Evolutionary conservation across 2,797 vertebrate species (phyloP).

Genomic region (Sternotherus odoratus): DNA sequence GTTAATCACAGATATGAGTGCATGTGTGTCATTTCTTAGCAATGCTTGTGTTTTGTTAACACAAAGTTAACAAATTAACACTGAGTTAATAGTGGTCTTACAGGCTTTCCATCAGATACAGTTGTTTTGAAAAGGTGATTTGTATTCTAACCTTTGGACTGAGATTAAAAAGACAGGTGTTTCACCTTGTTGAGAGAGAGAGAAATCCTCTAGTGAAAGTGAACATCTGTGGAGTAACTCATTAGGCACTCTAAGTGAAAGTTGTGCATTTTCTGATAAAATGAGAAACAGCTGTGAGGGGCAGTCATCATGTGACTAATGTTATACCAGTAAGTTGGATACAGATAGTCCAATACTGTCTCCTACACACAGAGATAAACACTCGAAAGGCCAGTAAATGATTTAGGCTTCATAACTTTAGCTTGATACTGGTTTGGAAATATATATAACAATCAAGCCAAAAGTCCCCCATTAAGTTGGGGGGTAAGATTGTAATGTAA

Average conservation of each 20-base stretch:
- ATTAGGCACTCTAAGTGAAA: constrained; percentile 38
- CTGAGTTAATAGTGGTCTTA: constrained; percentile 4
- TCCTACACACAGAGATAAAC: not conserved
- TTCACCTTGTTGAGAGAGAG: not conserved
- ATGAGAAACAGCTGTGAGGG: constrained; percentile 34
- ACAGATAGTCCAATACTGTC: not conserved
- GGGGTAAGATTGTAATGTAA: not conserved
- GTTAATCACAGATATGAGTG: not conserved
- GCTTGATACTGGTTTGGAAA: not conserved
- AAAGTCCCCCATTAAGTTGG: not conserved
- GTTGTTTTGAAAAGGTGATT: not conserved
- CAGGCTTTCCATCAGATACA: constrained; percentile 4
- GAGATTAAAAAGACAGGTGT: constrained; percentile 20
- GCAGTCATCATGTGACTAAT: not conserved
- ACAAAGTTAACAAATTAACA: no score
- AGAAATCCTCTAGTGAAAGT: constrained; percentile 7
- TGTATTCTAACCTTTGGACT: not conserved
- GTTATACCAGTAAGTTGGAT: not conserved
- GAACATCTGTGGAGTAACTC: constrained; percentile 38
- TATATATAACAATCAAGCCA: not conserved
- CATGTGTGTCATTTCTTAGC: not conserved
- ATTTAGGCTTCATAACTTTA: not conserved
- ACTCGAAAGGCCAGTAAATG: not conserved
- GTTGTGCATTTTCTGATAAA: not conserved
- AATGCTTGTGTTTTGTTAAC: not conserved